These are phyloP conservation scores for Columbina picui DNA, from an alignment of 2,113 vertebrate species.

Conservation along the genomic window DNA sequence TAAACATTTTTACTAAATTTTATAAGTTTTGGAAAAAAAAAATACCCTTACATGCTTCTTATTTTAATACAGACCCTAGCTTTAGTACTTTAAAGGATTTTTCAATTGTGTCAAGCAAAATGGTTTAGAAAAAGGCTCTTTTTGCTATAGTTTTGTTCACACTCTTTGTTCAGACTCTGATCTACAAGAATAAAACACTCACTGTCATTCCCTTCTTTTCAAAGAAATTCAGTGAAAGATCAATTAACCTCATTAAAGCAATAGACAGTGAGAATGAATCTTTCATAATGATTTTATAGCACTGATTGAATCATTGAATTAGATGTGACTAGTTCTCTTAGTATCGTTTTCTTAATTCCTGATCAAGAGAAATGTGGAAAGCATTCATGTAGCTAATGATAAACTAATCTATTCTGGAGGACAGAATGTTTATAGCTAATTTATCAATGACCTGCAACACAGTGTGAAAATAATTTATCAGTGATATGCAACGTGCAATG, in stretches of 20 bases:
- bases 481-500: background rate
- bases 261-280: background rate
- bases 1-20: background rate
- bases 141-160: background rate
- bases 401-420: conserved; percentile 50
- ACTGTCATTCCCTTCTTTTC: background rate
- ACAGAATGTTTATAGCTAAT: conserved; percentile 52
- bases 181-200: background rate
- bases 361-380: conserved; percentile 13
- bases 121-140: background rate
- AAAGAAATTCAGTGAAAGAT: background rate
- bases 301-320: background rate
- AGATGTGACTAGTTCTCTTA: background rate
- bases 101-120: background rate
- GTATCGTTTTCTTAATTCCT: conserved; percentile 1
- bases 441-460: conserved; percentile 48
- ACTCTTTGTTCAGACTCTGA: background rate
- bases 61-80: background rate
- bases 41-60: background rate
- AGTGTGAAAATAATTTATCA: conserved; percentile 29
- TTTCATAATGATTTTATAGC: background rate
- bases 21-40: background rate
- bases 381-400: background rate
- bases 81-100: background rate
- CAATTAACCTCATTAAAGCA: background rate